Evolutionary conservation across 2,888 invertebrate genomes (phyloP), one percentile per base, ranked within the genome.

Genomic region (Ophonus ardosiacus): DNA sequence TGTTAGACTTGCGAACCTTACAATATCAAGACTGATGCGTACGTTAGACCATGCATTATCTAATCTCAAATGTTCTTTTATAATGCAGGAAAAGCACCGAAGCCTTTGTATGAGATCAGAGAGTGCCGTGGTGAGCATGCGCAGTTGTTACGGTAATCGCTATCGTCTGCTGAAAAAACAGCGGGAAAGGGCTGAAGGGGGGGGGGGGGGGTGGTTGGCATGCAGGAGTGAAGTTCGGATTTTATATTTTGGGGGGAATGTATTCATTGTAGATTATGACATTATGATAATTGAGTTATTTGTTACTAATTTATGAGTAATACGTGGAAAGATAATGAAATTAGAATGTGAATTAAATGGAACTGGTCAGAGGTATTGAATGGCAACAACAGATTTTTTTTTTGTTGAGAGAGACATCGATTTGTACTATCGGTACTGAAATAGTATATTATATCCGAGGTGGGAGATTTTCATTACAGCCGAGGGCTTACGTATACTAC

Each of bases 1-100:
- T 56, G 51, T 6, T 31, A 21, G 31, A 31, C 31, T 17, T 21
- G 31, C 56, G n/a, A 57, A 38, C 59, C 13, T 24, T 18, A 63
- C 56, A 68, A 81, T 81, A 81, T 81, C 43, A 81, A 81, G 81
- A 81, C 24, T 81, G 81, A 81, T 81, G 81, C 81, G 10, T 81
- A 81, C 71, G 68, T 81, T 56, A 81, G 71, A 15, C 68, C 56
- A 80, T 81, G 81, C 81, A 81, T 81, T 81, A 81, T 81, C 71
- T 81, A 81, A 71, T 81, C 81, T 51, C 21, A 56, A 56, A 68
- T 81, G 18, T 71, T 61, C 80, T 80, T 80, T 80, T 63, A 80
- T 80, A 80, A 61, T 80, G 80, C 80, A 40, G 61, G 38, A 51
- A 61, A 80, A 80, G 40, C 61, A 31, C 63, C 15, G 40, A 61